Percentiles rank a stretch among this genome's conserved stretches.
Evolutionary conservation across 2,888 invertebrate species (phyloP).

Genomic region (Lasioglossum zephyrum): DNA sequence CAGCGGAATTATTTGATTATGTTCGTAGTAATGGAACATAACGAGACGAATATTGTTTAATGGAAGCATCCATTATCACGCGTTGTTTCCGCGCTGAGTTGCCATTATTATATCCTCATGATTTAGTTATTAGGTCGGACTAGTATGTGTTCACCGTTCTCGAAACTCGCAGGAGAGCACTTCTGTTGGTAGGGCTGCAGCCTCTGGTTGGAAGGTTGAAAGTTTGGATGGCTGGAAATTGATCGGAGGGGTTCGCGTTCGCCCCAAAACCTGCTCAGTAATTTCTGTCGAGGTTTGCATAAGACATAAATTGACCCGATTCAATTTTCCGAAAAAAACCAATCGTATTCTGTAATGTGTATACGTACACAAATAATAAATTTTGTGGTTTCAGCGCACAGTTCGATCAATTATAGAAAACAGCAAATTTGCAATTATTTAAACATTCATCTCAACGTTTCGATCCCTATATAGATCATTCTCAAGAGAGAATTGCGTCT

Average conservation of each 20-base stretch:
- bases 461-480: too few species aligned
- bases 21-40: background rate
- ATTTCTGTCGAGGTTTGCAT: constrained; percentile 33
- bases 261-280: constrained; percentile 28
- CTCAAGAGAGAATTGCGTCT: too few species aligned
- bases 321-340: constrained; percentile 14
- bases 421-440: too few species aligned
- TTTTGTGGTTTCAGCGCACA: too few species aligned
- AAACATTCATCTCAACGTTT: too few species aligned
- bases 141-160: constrained; percentile 28
- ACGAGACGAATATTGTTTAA: constrained; percentile 26
- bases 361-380: background rate
- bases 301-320: constrained; percentile 34
- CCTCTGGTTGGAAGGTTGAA: constrained; percentile 41
- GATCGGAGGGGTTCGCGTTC: constrained; percentile 32
- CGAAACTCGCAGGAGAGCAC: constrained; percentile 21
- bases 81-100: constrained; percentile 28
- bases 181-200: constrained; percentile 23
- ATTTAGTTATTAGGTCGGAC: constrained; percentile 59
- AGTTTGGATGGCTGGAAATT: constrained; percentile 51
- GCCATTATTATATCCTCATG: constrained; percentile 50
- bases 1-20: background rate
- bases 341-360: background rate
- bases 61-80: constrained; percentile 44
- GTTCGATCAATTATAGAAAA: too few species aligned